Percentiles rank a stretch among this genome's conserved stretches.
Evolutionary conservation across 2,888 invertebrate species (phyloP).

Genomic region (Hololepta plana): DNA sequence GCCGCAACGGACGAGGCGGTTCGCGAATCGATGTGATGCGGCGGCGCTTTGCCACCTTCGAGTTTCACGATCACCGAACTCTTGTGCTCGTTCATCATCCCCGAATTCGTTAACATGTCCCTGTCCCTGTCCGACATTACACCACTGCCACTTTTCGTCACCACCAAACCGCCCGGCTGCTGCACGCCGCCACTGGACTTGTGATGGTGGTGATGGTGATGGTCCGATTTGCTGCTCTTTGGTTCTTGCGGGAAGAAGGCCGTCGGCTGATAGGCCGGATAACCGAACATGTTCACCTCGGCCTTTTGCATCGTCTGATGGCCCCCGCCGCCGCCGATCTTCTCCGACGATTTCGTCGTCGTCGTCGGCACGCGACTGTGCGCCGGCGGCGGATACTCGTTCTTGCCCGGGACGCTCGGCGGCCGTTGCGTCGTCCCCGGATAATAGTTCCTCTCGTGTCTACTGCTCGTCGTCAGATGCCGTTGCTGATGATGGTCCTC

Average conservation of each 20-base stretch:
- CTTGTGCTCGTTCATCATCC: constrained; percentile 51
- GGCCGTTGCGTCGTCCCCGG: constrained; percentile 16
- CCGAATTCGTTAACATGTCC: constrained; percentile 40
- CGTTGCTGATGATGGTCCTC: no score
- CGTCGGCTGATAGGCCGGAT: constrained; percentile 36
- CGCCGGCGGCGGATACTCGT: constrained; percentile 19
- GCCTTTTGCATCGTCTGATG: constrained; percentile 22
- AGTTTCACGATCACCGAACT: constrained; percentile 67
- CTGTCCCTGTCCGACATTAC: constrained; percentile 18
- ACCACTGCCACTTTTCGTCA: constrained; percentile 24
- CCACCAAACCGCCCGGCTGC: constrained; percentile 18
- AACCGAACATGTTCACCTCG: constrained; percentile 52
- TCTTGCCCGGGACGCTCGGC: constrained; percentile 24
- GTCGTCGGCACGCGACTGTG: constrained; percentile 20
- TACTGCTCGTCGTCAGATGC: constrained; percentile 1
- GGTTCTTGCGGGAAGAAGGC: constrained; percentile 34
- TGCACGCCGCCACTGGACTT: constrained; percentile 12
- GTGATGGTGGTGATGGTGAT: constrained; percentile 10
- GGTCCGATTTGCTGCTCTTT: constrained; percentile 37
- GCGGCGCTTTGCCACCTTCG: constrained; percentile 36
- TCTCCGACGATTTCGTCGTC: constrained; percentile 7
- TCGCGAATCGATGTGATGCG: constrained; percentile 34
- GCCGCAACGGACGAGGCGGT: constrained; percentile 23
- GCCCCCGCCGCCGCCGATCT: background rate
- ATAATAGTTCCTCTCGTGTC: background rate